These are phyloP conservation scores for Melipona bicolor DNA, from an alignment of 2,888 invertebrate genomes.

Conservation along the genomic window DNA sequence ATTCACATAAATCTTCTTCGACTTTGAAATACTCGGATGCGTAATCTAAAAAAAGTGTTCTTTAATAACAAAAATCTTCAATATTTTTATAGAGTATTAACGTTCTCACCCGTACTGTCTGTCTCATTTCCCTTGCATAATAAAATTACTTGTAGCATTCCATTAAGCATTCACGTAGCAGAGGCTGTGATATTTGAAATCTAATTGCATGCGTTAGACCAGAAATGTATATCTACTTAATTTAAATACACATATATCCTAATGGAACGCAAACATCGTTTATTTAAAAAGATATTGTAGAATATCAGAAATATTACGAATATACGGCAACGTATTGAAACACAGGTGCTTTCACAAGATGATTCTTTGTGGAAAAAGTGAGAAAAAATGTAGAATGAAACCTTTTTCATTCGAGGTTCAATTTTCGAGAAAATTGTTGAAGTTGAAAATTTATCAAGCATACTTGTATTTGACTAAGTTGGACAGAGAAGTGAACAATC, in stretches of 20 bases:
- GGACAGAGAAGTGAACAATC: no score
- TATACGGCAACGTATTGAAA: neutral
- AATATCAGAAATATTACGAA: neutral
- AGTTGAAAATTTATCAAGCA: no score
- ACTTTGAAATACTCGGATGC: neutral
- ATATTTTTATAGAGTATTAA: constrained; percentile 16
- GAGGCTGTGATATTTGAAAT: constrained; percentile 11
- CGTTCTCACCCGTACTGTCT: neutral
- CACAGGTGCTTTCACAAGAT: no score
- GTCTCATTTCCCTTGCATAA: constrained; percentile 1
- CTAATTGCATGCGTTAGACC: constrained; percentile 8
- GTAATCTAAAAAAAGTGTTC: neutral
- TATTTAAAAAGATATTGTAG: neutral
- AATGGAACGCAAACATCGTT: constrained; percentile 3
- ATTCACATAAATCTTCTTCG: neutral
- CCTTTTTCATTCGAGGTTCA: no score
- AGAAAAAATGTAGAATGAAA: no score
- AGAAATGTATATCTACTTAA: neutral
- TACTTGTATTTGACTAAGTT: no score
- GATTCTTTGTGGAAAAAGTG: no score
- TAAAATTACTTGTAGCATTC: constrained; percentile 4
- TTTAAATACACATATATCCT: neutral
- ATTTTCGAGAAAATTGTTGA: no score
- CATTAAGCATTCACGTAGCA: constrained; percentile 2
- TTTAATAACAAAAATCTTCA: neutral